A percentile compares a stretch with the other conserved stretches of the same genome.
Conservation (phyloP, 2,113 vertebrate genomes). For the Hypocryptadius cinnamomeus region DNA sequence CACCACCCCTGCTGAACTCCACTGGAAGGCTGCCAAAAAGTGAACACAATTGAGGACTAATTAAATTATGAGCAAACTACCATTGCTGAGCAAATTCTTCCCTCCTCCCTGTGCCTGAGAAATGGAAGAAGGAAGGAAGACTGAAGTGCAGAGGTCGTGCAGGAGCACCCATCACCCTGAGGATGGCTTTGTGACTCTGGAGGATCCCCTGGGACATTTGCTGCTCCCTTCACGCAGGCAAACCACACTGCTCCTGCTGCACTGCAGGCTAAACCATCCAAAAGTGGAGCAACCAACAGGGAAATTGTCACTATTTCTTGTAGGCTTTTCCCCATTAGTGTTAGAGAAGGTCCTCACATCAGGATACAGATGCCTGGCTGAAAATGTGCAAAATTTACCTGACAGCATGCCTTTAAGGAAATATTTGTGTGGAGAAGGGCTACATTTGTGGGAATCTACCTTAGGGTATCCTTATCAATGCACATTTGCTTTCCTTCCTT, state of each 20-base stretch:
- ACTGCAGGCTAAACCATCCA: not conserved
- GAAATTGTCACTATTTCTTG: not conserved
- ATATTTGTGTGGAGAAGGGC: not conserved
- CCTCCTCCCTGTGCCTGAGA: not conserved
- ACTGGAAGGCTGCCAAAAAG: conserved; percentile 6
- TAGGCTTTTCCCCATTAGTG: not conserved
- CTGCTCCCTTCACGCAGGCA: not conserved
- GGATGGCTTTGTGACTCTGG: not conserved
- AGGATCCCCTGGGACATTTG: not conserved
- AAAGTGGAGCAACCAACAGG: not conserved
- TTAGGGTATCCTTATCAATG: not conserved
- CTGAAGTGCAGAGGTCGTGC: not conserved
- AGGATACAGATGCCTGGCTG: not conserved
- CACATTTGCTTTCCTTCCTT: not conserved
- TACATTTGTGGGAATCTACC: not conserved
- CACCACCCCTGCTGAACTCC: conserved; percentile 1
- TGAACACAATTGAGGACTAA: not conserved
- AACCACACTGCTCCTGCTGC: not conserved
- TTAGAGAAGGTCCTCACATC: not conserved
- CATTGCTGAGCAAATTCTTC: not conserved
- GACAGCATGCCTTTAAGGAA: not conserved
- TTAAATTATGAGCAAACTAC: conserved; percentile 26
- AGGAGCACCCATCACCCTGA: not conserved
- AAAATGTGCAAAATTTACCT: not conserved
- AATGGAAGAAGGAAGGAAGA: not conserved